Conservation (phyloP, 2,113 vertebrate species). For the Petrocephalus microphthalmus region DNA sequence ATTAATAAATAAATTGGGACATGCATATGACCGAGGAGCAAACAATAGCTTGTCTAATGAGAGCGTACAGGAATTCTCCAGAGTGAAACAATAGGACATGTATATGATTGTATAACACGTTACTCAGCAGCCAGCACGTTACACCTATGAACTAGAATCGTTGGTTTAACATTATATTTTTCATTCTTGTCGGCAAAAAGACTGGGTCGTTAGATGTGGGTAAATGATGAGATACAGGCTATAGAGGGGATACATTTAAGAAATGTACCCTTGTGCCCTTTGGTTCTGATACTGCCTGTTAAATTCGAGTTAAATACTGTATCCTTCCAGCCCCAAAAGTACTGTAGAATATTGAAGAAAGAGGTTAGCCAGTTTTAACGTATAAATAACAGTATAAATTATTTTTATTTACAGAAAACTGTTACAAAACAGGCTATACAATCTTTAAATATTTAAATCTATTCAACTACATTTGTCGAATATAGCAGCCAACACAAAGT, state of each 20-base stretch:
- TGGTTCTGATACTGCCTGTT: neutral
- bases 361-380: conserved; percentile 61
- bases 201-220: neutral
- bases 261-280: neutral
- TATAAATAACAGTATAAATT: conserved; percentile 99
- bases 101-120: neutral
- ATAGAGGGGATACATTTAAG: neutral
- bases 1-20: neutral
- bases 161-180: neutral
- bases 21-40: neutral
- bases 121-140: neutral
- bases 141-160: neutral
- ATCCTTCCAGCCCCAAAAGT: neutral
- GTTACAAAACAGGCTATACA: conserved; percentile 99
- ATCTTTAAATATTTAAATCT: conserved; percentile 99
- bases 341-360: conserved; percentile 26
- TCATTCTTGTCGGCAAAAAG: neutral
- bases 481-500: conserved; percentile 98
- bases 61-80: neutral
- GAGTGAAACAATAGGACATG: neutral
- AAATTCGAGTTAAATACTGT: neutral
- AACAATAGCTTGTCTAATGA: neutral
- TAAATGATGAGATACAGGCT: neutral
- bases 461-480: conserved; percentile 98
- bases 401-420: conserved; percentile 99